Evolutionary conservation across 2,113 vertebrate species (phyloP).

Genomic region (Pelecanus crispus): DNA sequence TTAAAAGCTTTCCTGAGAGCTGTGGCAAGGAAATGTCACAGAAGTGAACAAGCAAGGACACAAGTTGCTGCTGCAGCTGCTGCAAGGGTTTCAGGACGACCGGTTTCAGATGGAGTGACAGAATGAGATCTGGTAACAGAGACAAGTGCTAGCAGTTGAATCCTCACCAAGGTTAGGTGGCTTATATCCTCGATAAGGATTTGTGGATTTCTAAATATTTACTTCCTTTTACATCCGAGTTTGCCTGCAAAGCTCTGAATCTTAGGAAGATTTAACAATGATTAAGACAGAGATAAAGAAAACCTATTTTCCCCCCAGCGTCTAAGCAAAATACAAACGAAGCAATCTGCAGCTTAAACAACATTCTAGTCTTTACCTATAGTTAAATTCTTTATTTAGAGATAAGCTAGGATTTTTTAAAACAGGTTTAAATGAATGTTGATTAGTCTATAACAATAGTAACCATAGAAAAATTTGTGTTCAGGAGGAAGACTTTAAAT

Average conservation of each 20-base stretch:
- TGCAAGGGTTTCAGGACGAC: not conserved
- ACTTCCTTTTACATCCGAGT: not conserved
- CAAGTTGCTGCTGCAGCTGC: not conserved
- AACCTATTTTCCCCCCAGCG: not conserved
- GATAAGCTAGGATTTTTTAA: not conserved
- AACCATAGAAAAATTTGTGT: not conserved
- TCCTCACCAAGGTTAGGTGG: not conserved
- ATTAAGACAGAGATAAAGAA: constrained; percentile 12
- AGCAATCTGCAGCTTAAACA: not conserved
- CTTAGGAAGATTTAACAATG: not conserved
- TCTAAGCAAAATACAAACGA: not conserved
- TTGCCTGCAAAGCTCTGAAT: not conserved
- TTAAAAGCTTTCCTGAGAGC: not conserved
- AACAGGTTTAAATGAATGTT: not conserved
- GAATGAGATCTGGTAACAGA: not conserved
- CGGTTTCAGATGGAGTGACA: not conserved
- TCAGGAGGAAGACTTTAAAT: not conserved
- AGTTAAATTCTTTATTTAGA: not conserved
- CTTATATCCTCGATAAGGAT: not conserved
- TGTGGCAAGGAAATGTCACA: not conserved
- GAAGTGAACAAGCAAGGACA: not conserved
- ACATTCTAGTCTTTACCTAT: not conserved
- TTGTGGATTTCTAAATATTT: not conserved
- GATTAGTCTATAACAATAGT: not conserved
- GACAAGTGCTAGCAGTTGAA: not conserved